Conservation (phyloP, 2,113 vertebrate species). For the Symphodus melops region DNA sequence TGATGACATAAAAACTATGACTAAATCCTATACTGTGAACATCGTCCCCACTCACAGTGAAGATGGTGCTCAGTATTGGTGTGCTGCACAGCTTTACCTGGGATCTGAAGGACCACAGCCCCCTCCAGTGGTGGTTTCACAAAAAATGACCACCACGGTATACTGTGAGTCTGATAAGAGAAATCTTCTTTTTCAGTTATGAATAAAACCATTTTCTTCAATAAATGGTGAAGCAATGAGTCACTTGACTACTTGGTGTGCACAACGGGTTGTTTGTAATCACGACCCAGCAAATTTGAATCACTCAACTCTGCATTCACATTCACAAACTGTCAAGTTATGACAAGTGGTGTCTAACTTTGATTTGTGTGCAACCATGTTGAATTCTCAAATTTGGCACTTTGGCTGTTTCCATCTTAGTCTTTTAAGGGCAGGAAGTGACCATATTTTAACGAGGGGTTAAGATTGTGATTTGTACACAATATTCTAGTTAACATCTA, state of each 20-base stretch:
- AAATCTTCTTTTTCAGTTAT: background rate
- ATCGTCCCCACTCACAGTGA: constrained; percentile 23
- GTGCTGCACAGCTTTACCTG: constrained; percentile 55
- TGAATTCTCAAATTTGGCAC: too few species aligned
- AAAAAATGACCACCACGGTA: background rate
- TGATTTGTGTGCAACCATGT: too few species aligned
- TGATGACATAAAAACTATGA: constrained; percentile 6
- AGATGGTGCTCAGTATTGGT: constrained; percentile 42
- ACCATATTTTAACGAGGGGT: too few species aligned
- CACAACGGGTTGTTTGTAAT: too few species aligned
- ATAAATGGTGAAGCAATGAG: background rate
- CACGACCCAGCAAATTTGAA: too few species aligned
- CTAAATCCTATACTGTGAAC: rapidly evolving
- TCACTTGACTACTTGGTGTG: background rate
- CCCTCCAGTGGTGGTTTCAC: constrained; percentile 27
- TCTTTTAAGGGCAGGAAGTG: too few species aligned
- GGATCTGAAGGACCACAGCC: constrained; percentile 12
- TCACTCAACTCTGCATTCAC: too few species aligned
- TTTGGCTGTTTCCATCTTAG: too few species aligned
- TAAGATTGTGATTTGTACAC: too few species aligned
- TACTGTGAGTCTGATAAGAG: constrained; percentile 59
- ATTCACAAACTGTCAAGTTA: too few species aligned
- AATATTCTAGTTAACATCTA: too few species aligned
- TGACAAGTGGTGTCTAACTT: too few species aligned
- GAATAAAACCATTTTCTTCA: background rate